A percentile compares a stretch with the other conserved stretches of the same genome.
These are phyloP conservation scores for Aporophyla lueneburgensis DNA, from an alignment of 2,888 invertebrate species.

Conservation along the genomic window DNA sequence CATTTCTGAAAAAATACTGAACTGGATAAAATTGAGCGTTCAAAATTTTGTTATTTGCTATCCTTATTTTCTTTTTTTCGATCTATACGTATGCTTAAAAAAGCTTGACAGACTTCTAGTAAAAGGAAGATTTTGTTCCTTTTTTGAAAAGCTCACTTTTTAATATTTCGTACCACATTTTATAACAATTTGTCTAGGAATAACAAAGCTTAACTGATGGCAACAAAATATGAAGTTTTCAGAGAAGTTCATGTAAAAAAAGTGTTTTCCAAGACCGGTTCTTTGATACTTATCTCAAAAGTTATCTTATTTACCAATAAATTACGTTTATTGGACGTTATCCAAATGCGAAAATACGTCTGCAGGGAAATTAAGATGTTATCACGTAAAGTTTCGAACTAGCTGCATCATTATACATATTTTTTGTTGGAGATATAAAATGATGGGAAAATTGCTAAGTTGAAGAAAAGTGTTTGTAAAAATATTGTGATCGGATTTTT, in stretches of 20 bases:
- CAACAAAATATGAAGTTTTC: neutral
- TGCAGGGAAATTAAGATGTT: slow-evolving; percentile 57
- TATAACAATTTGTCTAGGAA: too few relatives aligned
- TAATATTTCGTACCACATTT: too few relatives aligned
- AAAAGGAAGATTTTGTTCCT: too few relatives aligned
- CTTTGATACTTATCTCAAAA: slow-evolving; percentile 26
- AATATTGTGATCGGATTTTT: too few relatives aligned
- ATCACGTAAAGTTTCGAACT: slow-evolving; percentile 42
- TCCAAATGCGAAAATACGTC: slow-evolving; percentile 55
- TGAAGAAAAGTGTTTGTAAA: too few relatives aligned
- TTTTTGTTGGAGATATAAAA: neutral
- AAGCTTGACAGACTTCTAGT: too few relatives aligned
- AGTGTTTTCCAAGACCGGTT: neutral
- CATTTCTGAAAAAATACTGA: slow-evolving; percentile 18
- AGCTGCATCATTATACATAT: slow-evolving; percentile 5
- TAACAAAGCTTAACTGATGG: neutral
- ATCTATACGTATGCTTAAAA: too few relatives aligned
- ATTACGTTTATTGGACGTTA: slow-evolving; percentile 58
- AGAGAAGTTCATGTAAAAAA: neutral
- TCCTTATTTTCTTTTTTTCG: too few relatives aligned
- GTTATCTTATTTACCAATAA: slow-evolving; percentile 33
- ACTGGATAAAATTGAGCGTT: neutral
- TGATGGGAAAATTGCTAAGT: neutral
- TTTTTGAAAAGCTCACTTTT: too few relatives aligned
- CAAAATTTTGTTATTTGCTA: neutral